Conservation (phyloP, 2,113 vertebrate genomes). For the Micromys minutus region DNA sequence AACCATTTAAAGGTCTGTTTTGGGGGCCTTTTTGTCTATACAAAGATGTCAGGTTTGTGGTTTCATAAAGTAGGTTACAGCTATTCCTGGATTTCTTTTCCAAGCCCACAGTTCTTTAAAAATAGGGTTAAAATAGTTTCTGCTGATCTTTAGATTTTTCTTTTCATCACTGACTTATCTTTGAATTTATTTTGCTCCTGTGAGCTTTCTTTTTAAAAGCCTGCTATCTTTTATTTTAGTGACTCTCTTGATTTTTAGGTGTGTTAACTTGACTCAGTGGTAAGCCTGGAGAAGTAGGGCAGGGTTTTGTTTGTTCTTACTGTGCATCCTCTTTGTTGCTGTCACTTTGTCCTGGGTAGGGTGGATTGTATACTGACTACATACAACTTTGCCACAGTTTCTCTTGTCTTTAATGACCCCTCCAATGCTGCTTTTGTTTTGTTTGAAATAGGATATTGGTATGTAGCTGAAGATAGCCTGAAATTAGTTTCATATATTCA, state of each 20-base stretch:
- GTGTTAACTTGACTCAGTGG: slow-evolving; percentile 40
- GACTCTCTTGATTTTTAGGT: slow-evolving; percentile 49
- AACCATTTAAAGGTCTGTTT: slow-evolving; percentile 58
- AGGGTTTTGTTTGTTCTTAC: slow-evolving; percentile 45
- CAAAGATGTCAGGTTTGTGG: slow-evolving; percentile 69
- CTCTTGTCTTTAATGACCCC: not conserved
- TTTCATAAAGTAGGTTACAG: slow-evolving; percentile 79
- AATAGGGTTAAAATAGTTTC: slow-evolving; percentile 73
- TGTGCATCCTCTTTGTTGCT: slow-evolving; percentile 10
- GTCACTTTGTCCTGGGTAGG: slow-evolving; percentile 39
- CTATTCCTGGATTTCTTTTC: slow-evolving; percentile 76
- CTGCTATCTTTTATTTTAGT: slow-evolving; percentile 65
- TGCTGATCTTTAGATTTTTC: slow-evolving; percentile 73
- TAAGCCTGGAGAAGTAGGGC: slow-evolving; percentile 46
- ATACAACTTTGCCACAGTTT: slow-evolving; percentile 36
- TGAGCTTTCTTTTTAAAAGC: slow-evolving; percentile 61
- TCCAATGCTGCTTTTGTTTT: not conserved
- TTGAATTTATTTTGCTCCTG: slow-evolving; percentile 69
- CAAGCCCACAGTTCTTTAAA: slow-evolving; percentile 76
- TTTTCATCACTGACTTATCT: slow-evolving; percentile 64
- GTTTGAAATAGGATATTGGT: not conserved
- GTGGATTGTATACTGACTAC: slow-evolving; percentile 23
- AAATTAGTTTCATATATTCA: not conserved
- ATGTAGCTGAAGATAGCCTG: not conserved
- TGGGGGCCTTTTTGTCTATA: slow-evolving; percentile 50